phyloP scores from a whole-genome alignment of 2,113 vertebrate species.

The Pterocles gutturalis region DNA sequence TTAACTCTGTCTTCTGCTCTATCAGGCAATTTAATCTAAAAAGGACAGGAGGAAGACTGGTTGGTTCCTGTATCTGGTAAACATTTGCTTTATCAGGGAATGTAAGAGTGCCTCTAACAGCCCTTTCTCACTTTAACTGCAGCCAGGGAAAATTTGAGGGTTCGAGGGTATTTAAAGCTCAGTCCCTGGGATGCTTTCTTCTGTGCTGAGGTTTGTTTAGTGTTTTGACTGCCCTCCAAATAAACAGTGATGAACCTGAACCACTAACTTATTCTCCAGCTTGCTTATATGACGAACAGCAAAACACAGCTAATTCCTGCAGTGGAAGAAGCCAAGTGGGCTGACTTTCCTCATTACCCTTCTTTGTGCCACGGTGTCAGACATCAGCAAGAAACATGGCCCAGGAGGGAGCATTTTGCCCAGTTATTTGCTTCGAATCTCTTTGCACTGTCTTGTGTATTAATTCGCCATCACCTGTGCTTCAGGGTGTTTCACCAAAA shows the following conservation, averaged over 20 bases:
- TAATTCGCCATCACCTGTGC: neutral
- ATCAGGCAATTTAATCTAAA: constrained; percentile 55
- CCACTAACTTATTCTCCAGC: neutral
- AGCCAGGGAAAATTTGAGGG: neutral
- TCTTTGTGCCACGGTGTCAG: neutral
- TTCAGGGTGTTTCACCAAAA: neutral
- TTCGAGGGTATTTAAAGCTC: constrained; percentile 15
- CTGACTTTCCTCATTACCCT: neutral
- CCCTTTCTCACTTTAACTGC: constrained; percentile 7
- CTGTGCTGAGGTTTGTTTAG: neutral
- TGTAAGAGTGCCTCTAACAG: neutral
- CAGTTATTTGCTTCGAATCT: neutral
- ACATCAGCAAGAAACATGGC: neutral
- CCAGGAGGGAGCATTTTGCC: neutral
- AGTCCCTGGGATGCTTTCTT: neutral
- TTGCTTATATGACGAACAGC: neutral
- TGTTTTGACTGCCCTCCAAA: neutral
- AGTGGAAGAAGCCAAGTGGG: neutral
- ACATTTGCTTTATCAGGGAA: constrained; percentile 27
- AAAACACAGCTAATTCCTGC: neutral
- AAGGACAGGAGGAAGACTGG: constrained; percentile 20
- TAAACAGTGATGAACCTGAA: constrained; percentile 35
- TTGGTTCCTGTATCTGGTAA: constrained; percentile 36
- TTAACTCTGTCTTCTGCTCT: constrained; percentile 19
- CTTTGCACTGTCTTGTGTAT: neutral